Conservation (phyloP, 1,140 invertebrate genomes). For the Lethrus apterus region DNA sequence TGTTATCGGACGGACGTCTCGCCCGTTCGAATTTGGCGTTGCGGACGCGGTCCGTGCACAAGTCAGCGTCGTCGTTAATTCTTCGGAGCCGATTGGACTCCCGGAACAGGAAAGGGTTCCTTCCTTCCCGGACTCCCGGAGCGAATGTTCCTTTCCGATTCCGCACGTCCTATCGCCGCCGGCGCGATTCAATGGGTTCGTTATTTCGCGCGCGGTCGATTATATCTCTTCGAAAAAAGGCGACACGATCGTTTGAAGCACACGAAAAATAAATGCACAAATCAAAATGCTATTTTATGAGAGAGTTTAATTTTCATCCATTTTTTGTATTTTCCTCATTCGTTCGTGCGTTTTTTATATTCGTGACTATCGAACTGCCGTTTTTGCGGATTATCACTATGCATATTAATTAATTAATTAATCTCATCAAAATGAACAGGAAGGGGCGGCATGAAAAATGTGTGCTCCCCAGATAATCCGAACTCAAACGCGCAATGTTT, state of each 20-base stretch:
- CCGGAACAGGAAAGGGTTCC: constrained; percentile 41
- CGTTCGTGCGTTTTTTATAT: constrained; percentile 12
- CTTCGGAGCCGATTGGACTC: constrained; percentile 37
- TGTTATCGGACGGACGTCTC: too few relatives aligned
- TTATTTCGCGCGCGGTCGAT: constrained; percentile 32
- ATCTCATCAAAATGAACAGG: not conserved
- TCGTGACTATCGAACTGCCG: not conserved
- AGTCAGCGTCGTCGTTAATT: constrained; percentile 27
- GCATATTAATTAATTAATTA: too few relatives aligned
- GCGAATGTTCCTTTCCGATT: constrained; percentile 40
- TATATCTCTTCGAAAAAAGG: constrained; percentile 28
- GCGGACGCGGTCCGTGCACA: too few relatives aligned
- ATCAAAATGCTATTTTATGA: too few relatives aligned
- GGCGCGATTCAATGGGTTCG: too few relatives aligned
- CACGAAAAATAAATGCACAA: too few relatives aligned
- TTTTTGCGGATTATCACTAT: constrained; percentile 1
- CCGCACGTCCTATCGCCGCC: not conserved
- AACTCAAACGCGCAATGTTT: too few relatives aligned
- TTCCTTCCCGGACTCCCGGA: constrained; percentile 42
- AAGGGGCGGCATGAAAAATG: not conserved
- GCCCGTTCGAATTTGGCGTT: too few relatives aligned
- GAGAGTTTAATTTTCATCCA: too few relatives aligned
- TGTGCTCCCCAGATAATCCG: too few relatives aligned
- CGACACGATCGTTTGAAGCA: too few relatives aligned
- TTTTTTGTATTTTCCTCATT: constrained; percentile 20